phyloP scores from a whole-genome alignment of 2,113 vertebrate species.

The Alethe diademata region DNA sequence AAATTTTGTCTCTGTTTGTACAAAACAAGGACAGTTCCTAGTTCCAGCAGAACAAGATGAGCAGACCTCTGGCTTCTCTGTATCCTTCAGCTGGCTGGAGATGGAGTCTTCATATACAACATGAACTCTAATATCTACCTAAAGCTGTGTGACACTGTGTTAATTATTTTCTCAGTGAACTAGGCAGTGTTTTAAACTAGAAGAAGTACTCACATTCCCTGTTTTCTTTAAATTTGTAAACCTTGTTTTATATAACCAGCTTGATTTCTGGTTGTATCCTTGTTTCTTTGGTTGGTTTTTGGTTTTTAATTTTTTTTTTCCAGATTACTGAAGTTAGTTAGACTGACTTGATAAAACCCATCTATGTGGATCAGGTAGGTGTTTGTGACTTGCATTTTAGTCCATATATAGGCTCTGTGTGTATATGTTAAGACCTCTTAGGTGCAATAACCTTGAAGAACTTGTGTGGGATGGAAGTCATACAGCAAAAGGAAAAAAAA shows the following conservation, averaged over 20 bases:
- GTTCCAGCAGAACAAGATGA: background rate
- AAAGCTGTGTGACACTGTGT: background rate
- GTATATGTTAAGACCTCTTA: background rate
- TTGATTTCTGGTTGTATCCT: background rate
- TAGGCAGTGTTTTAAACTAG: background rate
- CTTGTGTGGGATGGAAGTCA: background rate
- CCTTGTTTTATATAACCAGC: background rate
- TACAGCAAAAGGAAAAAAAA: background rate
- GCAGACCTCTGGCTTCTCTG: background rate
- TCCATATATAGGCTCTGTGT: no score
- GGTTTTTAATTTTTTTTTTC: background rate
- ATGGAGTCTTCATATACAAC: background rate
- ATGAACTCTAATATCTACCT: background rate
- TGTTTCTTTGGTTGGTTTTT: background rate
- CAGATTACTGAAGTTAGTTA: background rate
- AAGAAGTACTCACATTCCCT: background rate
- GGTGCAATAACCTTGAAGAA: background rate
- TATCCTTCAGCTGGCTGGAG: background rate
- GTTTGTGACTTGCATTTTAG: background rate
- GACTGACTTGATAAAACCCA: background rate
- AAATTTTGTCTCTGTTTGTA: background rate
- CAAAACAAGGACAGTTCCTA: background rate
- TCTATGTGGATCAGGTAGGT: background rate
- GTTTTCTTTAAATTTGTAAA: background rate
- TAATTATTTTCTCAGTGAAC: background rate